Conservation (phyloP, 2,888 invertebrate genomes). For the Teleiodes luculella region DNA sequence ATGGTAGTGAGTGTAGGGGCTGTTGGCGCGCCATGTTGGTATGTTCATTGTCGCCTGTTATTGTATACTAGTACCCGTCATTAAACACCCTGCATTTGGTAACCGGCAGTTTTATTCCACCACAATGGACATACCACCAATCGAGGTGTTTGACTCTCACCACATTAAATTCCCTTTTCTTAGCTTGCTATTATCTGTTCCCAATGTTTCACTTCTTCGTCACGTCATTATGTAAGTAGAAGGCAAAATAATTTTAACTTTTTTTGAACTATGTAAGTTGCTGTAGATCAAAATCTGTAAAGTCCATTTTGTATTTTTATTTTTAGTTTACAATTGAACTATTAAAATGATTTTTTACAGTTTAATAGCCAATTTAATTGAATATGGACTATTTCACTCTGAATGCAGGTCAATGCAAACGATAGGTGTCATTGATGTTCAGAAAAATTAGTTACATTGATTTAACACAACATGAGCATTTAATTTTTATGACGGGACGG, state of each 20-base stretch:
- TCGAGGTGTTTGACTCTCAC: constrained; percentile 10
- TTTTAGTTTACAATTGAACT: constrained; percentile 38
- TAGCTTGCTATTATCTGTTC: constrained; percentile 17
- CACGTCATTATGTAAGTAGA: constrained; percentile 21
- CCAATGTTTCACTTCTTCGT: constrained; percentile 27
- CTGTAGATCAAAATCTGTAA: constrained; percentile 48
- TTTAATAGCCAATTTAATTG: constrained; percentile 39
- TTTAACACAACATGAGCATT: constrained; percentile 52
- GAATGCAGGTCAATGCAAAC: not conserved
- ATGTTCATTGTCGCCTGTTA: constrained; percentile 61
- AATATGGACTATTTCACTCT: constrained; percentile 1
- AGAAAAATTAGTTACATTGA: not conserved
- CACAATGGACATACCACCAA: constrained; percentile 68
- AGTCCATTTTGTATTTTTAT: constrained; percentile 41
- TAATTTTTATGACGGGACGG: constrained; percentile 63
- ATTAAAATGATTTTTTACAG: constrained; percentile 34
- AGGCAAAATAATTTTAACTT: constrained; percentile 12
- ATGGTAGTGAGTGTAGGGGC: constrained; percentile 3
- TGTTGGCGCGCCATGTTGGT: constrained; percentile 57
- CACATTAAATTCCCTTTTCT: constrained; percentile 11
- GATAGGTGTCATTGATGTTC: not conserved
- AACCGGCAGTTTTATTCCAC: constrained; percentile 68
- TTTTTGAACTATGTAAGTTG: constrained; percentile 27
- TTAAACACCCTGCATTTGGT: constrained; percentile 70
- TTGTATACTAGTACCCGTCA: constrained; percentile 68